These are phyloP conservation scores for Oncorhynchus clarkii DNA, from an alignment of 2,113 vertebrate genomes.

Conservation along the genomic window DNA sequence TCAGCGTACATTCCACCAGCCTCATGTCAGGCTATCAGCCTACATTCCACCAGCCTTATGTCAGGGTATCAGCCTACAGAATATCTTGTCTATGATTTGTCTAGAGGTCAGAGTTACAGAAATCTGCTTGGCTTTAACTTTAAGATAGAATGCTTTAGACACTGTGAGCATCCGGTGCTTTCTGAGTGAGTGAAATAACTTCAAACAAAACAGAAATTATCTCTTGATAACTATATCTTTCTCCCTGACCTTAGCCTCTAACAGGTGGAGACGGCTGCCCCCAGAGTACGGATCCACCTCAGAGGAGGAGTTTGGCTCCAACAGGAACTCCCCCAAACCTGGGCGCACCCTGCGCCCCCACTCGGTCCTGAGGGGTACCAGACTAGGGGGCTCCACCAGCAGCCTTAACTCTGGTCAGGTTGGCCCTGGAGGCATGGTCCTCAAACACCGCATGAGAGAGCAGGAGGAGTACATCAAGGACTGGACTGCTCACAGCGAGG, in stretches of 20 bases:
- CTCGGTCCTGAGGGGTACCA: slow-evolving; percentile 72
- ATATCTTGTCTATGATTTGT: no score
- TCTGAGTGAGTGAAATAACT: no score
- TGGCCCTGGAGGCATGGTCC: slow-evolving; percentile 69
- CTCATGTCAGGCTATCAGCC: no score
- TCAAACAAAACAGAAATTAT: background rate
- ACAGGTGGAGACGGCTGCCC: slow-evolving; percentile 94
- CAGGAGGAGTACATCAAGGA: slow-evolving; percentile 98
- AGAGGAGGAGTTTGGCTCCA: slow-evolving; percentile 97
- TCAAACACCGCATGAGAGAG: slow-evolving; percentile 94
- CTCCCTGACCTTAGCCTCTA: slow-evolving; percentile 53
- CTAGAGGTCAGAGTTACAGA: no score
- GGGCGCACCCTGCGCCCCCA: slow-evolving; percentile 82
- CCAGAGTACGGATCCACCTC: slow-evolving; percentile 99
- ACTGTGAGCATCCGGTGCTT: no score
- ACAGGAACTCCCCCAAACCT: slow-evolving; percentile 90
- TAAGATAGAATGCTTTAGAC: no score
- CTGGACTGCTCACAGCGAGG: slow-evolving; percentile 97
- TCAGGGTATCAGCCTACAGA: no score
- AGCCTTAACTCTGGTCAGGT: slow-evolving; percentile 12
- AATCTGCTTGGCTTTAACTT: no score
- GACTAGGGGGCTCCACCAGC: slow-evolving; percentile 71
- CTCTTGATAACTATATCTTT: background rate
- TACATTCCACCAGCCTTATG: no score
- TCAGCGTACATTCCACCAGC: no score